Evolutionary conservation across 92 coral and sea anemone genomes (phyloP), one percentile per base, ranked within the genome.

Genomic region (Siderastrea radians): DNA sequence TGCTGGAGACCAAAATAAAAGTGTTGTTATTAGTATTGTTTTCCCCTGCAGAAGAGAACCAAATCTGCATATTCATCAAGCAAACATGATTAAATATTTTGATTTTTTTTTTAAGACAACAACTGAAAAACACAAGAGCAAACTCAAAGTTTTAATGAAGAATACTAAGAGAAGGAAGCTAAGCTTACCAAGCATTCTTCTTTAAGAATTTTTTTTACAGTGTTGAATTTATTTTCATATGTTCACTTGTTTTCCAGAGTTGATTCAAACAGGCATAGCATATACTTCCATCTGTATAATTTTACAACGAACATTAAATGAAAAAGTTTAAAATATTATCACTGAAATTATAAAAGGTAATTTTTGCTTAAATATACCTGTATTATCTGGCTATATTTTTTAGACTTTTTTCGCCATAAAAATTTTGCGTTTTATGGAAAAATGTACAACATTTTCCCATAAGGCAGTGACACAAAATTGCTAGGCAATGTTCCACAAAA

Each of bases 401-500:
- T 26, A 26, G 38, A 26, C 38, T 26, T 26, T 26, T 26, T 26
- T 26, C 38, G 38, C 38, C 38, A 26, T 26, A 26, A 26, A 26
- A 26, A 26, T 26, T 26, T 64, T 49, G 26, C 9, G 66, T 70
- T 72, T 64, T 4, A 64, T 2, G 11, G 49, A 59, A 8, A 19
- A 45, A 55, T 38, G 63, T 52, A 44, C 46, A 26, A 26, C 38
- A 15, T 46, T 77, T 75, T 73, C 43, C 11, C 44, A 69, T 46
- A 60, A 49, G 46, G 2, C 63, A 45, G 68, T 43, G 44, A 77
- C 51, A 44, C 5, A 61, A 71, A 77, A 91, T 68, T 86, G 91
- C 85, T 82, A 60, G 82, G 91, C 69, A 83, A 76, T 69, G 19
- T 77, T 81, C n/a, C 81, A 81, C 82, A 91, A 79, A 89, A 71